Percentiles rank a stretch among this genome's conserved stretches.
phyloP scores from a whole-genome alignment of 1,140 invertebrate species.

The Drosophila paulistorum region DNA sequence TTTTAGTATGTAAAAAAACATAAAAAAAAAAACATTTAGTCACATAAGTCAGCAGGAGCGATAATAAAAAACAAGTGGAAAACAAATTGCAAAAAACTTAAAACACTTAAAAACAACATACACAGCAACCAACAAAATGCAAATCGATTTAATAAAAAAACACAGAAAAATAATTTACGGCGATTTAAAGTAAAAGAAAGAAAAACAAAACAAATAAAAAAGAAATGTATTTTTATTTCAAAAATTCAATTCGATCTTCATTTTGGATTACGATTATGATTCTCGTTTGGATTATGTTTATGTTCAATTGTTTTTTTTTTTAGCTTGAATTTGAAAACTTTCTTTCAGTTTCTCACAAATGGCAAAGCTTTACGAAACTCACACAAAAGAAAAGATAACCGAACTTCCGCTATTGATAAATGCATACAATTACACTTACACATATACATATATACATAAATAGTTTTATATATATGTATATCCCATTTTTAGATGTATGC shows the following conservation, averaged over 20 bases:
- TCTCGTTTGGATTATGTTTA: no score
- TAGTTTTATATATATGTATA: constrained; percentile 8
- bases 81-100: constrained; percentile 65
- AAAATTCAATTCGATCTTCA: constrained; percentile 29
- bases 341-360: constrained; percentile 10
- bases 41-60: constrained; percentile 64
- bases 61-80: constrained; percentile 70
- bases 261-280: neutral
- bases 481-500: constrained; percentile 14
- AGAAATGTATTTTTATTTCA: constrained; percentile 14
- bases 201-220: constrained; percentile 9
- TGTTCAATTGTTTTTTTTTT: neutral
- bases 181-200: constrained; percentile 19
- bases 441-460: neutral
- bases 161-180: constrained; percentile 17
- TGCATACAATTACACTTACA: constrained; percentile 1
- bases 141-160: constrained; percentile 27
- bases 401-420: constrained; percentile 6
- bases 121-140: constrained; percentile 44
- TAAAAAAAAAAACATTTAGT: constrained; percentile 34
- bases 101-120: constrained; percentile 62
- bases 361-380: constrained; percentile 12
- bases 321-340: neutral
- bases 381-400: constrained; percentile 3
- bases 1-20: constrained; percentile 58